Conservation (phyloP, 2,113 vertebrate species). For the Rhinopomastus cyanomelas region DNA sequence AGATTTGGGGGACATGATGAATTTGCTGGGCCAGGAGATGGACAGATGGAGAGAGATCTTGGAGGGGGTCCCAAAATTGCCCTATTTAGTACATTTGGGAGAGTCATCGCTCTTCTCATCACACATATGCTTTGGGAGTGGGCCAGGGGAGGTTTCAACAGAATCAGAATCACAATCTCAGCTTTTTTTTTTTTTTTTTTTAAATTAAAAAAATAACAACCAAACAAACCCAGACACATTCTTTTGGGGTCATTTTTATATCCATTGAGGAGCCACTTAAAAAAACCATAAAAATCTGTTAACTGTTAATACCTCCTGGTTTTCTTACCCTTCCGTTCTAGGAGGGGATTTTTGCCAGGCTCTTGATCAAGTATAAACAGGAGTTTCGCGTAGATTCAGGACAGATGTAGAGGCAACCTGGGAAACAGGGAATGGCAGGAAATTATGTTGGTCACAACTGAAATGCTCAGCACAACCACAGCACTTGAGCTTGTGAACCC, state of each 20-base stretch:
- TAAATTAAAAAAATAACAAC: neutral
- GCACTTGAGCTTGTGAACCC: conserved; percentile 31
- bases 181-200: neutral
- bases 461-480: conserved; percentile 26
- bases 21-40: conserved; percentile 24
- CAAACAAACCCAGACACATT: neutral
- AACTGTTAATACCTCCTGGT: neutral
- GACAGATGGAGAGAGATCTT: conserved; percentile 54
- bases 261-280: neutral
- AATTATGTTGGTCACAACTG: conserved; percentile 32
- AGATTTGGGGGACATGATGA: neutral
- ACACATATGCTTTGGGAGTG: conserved; percentile 12
- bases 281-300: neutral
- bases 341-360: neutral
- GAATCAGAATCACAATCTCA: conserved; percentile 11
- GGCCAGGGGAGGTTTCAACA: conserved; percentile 27
- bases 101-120: neutral
- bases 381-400: neutral
- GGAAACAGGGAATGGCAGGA: conserved; percentile 26
- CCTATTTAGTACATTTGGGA: conserved; percentile 39
- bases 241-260: conserved; percentile 16
- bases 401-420: conserved; percentile 21
- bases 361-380: neutral
- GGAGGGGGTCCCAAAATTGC: conserved; percentile 46
- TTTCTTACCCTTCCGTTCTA: neutral